A percentile compares a stretch with the other conserved stretches of the same genome.
Evolutionary conservation across 2,113 vertebrate genomes (phyloP).

Genomic region (Gasterosteus aculeatus): DNA sequence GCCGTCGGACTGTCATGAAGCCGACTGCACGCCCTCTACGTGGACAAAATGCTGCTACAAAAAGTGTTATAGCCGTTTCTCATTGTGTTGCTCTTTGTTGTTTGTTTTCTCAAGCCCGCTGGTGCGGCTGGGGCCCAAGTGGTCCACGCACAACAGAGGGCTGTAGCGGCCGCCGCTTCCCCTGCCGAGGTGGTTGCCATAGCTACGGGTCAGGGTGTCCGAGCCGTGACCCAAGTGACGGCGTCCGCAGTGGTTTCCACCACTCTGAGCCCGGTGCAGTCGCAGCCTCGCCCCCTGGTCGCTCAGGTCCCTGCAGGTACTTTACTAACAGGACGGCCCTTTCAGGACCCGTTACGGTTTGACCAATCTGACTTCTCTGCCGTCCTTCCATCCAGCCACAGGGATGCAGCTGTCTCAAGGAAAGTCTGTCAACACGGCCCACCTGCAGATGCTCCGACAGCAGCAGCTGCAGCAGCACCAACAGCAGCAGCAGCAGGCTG

Average conservation of each 20-base stretch:
- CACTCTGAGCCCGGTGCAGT: conserved; percentile 85
- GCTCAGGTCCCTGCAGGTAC: conserved; percentile 87
- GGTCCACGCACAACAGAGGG: conserved; percentile 89
- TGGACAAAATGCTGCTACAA: background rate
- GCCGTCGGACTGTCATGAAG: conserved; percentile 24
- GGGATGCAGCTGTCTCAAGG: conserved; percentile 84
- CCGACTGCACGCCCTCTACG: background rate
- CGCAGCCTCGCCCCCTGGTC: conserved; percentile 86
- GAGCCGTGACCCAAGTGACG: conserved; percentile 86
- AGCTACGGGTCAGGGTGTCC: conserved; percentile 84
- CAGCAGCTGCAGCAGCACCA: conserved; percentile 83
- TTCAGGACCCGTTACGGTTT: background rate
- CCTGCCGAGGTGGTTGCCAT: conserved; percentile 88
- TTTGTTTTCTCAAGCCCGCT: conserved; percentile 74
- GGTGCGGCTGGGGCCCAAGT: conserved; percentile 84
- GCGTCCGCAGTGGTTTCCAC: conserved; percentile 88
- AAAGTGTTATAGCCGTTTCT: background rate
- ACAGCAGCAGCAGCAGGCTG: conserved; percentile 81
- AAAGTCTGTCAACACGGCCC: conserved; percentile 86
- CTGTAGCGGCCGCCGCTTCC: conserved; percentile 75
- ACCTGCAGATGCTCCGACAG: conserved; percentile 89
- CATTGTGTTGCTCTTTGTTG: conserved; percentile 8
- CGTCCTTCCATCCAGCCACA: conserved; percentile 70
- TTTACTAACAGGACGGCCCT: background rate
- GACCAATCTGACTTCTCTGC: background rate